Evolutionary conservation across 2,888 invertebrate species (phyloP).

Genomic region (Stenodema calcarata): DNA sequence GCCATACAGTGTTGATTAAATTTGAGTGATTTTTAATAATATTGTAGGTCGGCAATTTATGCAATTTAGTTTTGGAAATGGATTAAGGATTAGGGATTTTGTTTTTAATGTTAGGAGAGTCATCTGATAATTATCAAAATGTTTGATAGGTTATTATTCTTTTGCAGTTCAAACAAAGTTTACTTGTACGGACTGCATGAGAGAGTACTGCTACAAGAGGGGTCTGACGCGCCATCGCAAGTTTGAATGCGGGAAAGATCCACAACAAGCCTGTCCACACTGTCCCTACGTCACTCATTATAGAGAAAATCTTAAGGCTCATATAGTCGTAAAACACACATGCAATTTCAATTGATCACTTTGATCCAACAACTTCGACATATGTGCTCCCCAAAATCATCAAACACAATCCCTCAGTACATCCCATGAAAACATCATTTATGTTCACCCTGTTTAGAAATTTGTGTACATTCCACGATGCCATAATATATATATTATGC

Average conservation of each 20-base stretch:
- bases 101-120: too few relatives aligned
- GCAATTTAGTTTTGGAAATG: too few relatives aligned
- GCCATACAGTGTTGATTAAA: too few relatives aligned
- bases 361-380: not conserved
- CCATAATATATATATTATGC: too few relatives aligned
- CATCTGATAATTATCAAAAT: too few relatives aligned
- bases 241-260: constrained; percentile 48
- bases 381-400: too few relatives aligned
- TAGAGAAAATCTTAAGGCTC: constrained; percentile 60
- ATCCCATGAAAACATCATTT: not conserved
- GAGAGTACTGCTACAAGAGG: constrained; percentile 60
- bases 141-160: not conserved
- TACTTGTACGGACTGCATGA: constrained; percentile 59
- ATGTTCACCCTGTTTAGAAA: too few relatives aligned
- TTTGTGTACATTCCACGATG: too few relatives aligned
- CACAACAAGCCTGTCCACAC: constrained; percentile 62
- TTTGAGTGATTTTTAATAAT: too few relatives aligned
- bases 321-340: constrained; percentile 54
- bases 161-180: not conserved
- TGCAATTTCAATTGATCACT: not conserved
- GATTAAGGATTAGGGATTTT: too few relatives aligned
- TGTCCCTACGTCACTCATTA: constrained; percentile 62
- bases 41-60: too few relatives aligned
- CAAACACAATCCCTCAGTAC: not conserved
- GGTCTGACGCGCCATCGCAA: constrained; percentile 41